Evolutionary conservation across 2,888 invertebrate genomes (phyloP).

Genomic region (Drosophila sordidula): DNA sequence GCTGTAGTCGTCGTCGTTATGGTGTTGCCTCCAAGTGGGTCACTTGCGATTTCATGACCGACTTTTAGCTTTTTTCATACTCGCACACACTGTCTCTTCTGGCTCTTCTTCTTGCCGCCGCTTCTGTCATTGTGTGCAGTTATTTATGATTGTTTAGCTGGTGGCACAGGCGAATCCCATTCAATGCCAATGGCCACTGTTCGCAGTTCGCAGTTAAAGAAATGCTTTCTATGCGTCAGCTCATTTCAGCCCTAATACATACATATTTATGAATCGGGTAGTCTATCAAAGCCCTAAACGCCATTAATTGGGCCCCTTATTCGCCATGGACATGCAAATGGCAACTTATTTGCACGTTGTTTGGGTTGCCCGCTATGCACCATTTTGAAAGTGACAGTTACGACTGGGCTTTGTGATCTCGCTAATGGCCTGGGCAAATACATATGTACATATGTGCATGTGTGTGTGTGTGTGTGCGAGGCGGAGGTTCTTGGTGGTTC

Average conservation of each 20-base stretch:
- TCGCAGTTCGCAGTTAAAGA: slow-evolving; percentile 28
- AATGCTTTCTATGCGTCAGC: slow-evolving; percentile 60
- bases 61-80: slow-evolving; percentile 73
- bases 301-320: slow-evolving; percentile 38
- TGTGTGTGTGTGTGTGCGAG: not conserved
- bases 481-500: slow-evolving; percentile 30
- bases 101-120: slow-evolving; percentile 12
- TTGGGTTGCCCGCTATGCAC: slow-evolving; percentile 30
- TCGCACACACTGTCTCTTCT: slow-evolving; percentile 39
- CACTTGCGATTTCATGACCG: slow-evolving; percentile 85
- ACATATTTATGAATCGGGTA: slow-evolving; percentile 1
- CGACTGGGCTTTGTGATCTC: slow-evolving; percentile 25
- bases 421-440: slow-evolving; percentile 38
- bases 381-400: slow-evolving; percentile 74
- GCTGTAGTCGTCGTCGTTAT: slow-evolving; percentile 41
- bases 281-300: slow-evolving; percentile 14
- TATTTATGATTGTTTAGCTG: slow-evolving; percentile 72
- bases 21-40: slow-evolving; percentile 81
- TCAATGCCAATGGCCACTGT: slow-evolving; percentile 56
- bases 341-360: slow-evolving; percentile 9
- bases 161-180: slow-evolving; percentile 55
- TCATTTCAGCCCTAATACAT: slow-evolving; percentile 13
- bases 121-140: slow-evolving; percentile 52
- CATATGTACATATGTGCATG: not conserved
- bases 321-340: slow-evolving; percentile 31